Conservation (phyloP, 2,797 vertebrate genomes). For the Anas georgica region DNA sequence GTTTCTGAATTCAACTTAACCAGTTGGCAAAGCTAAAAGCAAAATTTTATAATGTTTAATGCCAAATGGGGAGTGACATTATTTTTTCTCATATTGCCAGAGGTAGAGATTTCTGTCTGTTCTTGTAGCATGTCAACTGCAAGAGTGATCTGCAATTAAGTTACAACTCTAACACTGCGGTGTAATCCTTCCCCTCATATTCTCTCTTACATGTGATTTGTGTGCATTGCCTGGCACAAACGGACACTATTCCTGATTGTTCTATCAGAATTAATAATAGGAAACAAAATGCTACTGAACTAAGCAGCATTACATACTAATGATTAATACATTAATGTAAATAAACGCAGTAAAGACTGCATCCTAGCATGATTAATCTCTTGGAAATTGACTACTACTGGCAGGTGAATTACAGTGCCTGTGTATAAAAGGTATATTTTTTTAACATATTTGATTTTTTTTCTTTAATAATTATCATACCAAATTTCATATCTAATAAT, state of each 20-base stretch:
- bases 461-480: background rate
- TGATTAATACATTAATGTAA: background rate
- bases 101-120: background rate
- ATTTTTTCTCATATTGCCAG: background rate
- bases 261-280: background rate
- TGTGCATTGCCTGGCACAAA: background rate
- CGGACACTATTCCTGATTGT: background rate
- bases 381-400: background rate
- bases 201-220: background rate
- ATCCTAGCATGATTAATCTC: background rate
- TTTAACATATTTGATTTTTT: background rate
- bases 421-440: fast-evolving
- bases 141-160: background rate
- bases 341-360: background rate
- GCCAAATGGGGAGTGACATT: background rate
- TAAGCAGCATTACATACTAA: background rate
- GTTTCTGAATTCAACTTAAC: background rate
- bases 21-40: background rate
- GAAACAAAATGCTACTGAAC: background rate
- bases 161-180: background rate
- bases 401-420: background rate
- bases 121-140: background rate
- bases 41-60: background rate
- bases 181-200: background rate
- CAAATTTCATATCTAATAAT: background rate